Percentiles rank a stretch among this genome's conserved stretches.
phyloP scores from a whole-genome alignment of 1,140 invertebrate genomes.

The Melipona quadrifasciata region DNA sequence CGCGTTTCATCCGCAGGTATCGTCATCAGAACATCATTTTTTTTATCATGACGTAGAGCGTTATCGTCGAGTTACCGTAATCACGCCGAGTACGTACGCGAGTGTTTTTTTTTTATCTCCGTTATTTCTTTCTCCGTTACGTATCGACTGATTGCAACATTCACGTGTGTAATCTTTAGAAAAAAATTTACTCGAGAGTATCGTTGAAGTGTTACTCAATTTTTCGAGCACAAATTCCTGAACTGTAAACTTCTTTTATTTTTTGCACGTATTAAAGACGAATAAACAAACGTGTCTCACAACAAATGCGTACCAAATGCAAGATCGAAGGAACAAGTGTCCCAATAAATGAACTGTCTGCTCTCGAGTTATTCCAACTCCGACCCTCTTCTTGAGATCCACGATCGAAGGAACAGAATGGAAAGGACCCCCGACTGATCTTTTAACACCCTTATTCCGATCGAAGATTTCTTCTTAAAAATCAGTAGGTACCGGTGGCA shows the following conservation, averaged over 20 bases:
- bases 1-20: background rate
- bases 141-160: background rate
- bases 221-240: background rate
- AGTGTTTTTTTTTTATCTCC: background rate
- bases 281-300: no score
- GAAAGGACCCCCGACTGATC: background rate
- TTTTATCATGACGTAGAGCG: background rate
- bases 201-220: background rate
- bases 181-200: background rate
- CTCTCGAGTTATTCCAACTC: background rate
- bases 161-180: background rate
- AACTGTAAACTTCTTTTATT: background rate
- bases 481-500: background rate
- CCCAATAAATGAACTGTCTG: background rate
- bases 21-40: background rate
- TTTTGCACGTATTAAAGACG: no score
- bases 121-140: background rate
- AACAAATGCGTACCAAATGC: no score
- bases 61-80: background rate
- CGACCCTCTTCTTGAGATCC: background rate
- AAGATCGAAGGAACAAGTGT: no score
- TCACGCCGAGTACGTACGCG: background rate
- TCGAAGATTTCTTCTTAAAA: background rate
- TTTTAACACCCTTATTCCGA: background rate
- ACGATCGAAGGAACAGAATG: background rate